These are phyloP conservation scores for Aphidius gifuensis DNA, from an alignment of 1,140 invertebrate species.

Conservation along the genomic window DNA sequence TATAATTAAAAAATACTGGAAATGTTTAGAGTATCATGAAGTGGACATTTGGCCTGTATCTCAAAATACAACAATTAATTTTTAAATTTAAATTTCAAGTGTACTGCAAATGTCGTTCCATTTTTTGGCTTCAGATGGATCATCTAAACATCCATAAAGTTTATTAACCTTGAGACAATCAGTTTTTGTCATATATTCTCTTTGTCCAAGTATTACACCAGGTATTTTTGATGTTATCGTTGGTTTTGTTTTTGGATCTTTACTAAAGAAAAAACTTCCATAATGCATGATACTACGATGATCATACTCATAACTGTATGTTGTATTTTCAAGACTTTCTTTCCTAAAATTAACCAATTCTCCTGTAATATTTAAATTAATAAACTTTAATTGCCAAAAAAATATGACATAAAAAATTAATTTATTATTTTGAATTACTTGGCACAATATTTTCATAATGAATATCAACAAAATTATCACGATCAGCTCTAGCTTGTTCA, in stretches of 20 bases:
- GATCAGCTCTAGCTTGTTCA: slow-evolving; percentile 63
- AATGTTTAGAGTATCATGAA: slow-evolving; percentile 1
- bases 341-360: slow-evolving; percentile 63
- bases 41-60: slow-evolving; percentile 23
- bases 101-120: slow-evolving; percentile 63
- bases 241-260: slow-evolving; percentile 58
- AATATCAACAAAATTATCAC: slow-evolving; percentile 61
- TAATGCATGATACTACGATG: slow-evolving; percentile 76
- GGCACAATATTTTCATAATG: slow-evolving; percentile 59
- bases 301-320: slow-evolving; percentile 66
- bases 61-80: neutral
- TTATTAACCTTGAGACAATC: slow-evolving; percentile 72
- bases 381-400: neutral
- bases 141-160: slow-evolving; percentile 64
- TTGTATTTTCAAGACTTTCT: slow-evolving; percentile 61
- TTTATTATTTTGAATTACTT: slow-evolving; percentile 40
- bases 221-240: slow-evolving; percentile 62
- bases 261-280: slow-evolving; percentile 45
- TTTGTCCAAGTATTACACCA: slow-evolving; percentile 57
- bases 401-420: too few relatives aligned
- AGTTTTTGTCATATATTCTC: slow-evolving; percentile 61
- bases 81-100: slow-evolving; percentile 53
- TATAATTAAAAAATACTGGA: slow-evolving; percentile 21
- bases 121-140: slow-evolving; percentile 56
- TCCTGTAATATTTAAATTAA: slow-evolving; percentile 46